phyloP scores from a whole-genome alignment of 2,113 vertebrate genomes.

The Oreochromis niloticus region DNA sequence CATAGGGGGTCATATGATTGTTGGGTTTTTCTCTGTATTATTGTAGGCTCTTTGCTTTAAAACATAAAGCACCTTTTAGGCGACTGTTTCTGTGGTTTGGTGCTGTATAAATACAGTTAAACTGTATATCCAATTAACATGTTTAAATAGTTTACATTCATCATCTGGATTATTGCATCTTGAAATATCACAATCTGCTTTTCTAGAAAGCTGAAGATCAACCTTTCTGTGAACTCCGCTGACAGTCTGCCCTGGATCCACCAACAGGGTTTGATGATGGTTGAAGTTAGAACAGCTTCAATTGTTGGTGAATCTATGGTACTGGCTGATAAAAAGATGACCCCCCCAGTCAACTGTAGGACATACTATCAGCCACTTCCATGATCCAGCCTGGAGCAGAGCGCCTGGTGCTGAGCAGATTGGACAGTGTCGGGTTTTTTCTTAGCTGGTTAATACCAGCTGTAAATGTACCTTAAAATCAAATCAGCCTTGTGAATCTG shows the following conservation, averaged over 20 bases:
- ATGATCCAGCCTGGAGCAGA: background rate
- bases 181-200: background rate
- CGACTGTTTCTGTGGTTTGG: background rate
- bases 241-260: background rate
- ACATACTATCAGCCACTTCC: background rate
- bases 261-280: background rate
- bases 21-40: background rate
- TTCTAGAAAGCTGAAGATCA: background rate
- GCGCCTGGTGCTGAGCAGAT: background rate
- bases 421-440: background rate
- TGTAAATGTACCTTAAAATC: background rate
- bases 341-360: too few relatives aligned
- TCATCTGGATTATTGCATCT: background rate
- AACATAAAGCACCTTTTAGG: background rate
- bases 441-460: background rate
- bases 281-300: background rate
- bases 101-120: background rate
- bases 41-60: background rate
- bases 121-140: background rate
- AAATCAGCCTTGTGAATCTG: background rate
- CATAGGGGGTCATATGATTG: background rate
- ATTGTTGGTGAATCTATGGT: too few relatives aligned
- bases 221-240: background rate
- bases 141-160: background rate
- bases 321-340: too few relatives aligned